Conservation (phyloP, 2,113 vertebrate species). For the Cyanoderma ruficeps region DNA sequence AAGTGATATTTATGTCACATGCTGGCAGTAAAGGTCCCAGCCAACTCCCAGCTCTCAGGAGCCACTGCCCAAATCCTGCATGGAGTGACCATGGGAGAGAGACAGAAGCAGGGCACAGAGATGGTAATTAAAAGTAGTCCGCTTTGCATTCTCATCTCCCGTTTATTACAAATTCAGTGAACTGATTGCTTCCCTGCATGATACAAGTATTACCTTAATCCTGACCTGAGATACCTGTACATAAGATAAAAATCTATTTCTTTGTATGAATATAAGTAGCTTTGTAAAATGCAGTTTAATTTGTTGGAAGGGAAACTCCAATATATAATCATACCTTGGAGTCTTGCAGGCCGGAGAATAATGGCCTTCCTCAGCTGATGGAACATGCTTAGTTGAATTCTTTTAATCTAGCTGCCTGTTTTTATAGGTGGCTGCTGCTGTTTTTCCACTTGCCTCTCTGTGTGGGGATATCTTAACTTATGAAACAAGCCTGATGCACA, state of each 20-base stretch:
- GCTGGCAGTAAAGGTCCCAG: neutral
- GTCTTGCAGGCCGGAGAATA: neutral
- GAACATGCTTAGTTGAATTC: neutral
- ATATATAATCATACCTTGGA: neutral
- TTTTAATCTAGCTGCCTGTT: neutral
- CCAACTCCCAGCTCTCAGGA: neutral
- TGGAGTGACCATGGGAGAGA: neutral
- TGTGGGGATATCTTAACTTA: neutral
- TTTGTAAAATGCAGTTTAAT: neutral
- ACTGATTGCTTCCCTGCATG: neutral
- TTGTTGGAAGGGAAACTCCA: neutral
- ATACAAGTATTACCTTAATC: neutral
- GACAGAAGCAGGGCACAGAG: neutral
- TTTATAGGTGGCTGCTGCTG: neutral
- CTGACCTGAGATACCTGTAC: neutral
- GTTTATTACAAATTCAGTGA: neutral
- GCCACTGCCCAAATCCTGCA: neutral
- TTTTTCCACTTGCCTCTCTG: neutral
- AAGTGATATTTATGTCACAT: neutral
- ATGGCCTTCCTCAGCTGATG: neutral
- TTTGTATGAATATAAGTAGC: neutral
- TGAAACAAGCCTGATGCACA: neutral
- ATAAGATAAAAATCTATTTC: neutral
- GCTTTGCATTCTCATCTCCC: neutral
- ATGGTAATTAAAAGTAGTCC: neutral